phyloP scores from a whole-genome alignment of 2,888 invertebrate genomes.

The Lasioglossum lativentre region DNA sequence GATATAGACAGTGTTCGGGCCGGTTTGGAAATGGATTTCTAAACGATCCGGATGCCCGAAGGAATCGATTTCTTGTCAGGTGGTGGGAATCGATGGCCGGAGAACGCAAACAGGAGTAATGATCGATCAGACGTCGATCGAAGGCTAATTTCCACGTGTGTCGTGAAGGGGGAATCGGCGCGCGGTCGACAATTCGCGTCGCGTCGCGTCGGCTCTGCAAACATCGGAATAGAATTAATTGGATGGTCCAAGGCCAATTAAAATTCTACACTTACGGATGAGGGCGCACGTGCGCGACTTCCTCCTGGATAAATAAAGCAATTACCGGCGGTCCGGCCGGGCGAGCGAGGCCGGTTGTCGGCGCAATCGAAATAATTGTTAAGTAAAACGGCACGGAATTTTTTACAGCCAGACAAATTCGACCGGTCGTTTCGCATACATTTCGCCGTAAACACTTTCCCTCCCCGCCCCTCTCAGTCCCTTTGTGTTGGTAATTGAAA shows the following conservation, averaged over 20 bases:
- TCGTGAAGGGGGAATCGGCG: conserved; percentile 16
- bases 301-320: conserved; percentile 57
- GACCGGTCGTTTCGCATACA: conserved; percentile 1
- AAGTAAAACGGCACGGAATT: conserved; percentile 44
- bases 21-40: background rate
- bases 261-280: conserved; percentile 58
- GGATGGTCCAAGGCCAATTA: conserved; percentile 63
- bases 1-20: background rate
- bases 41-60: background rate
- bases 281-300: conserved; percentile 28
- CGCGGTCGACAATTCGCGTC: background rate
- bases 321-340: conserved; percentile 42
- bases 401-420: conserved; percentile 6
- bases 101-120: background rate
- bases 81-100: background rate
- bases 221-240: conserved; percentile 62
- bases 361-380: conserved; percentile 53
- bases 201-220: conserved; percentile 25
- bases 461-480: background rate
- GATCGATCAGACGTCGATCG: conserved; percentile 11
- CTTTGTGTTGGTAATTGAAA: conserved; percentile 46
- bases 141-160: background rate
- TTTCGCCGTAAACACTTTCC: conserved; percentile 27
- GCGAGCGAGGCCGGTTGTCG: conserved; percentile 18
- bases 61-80: background rate